These are phyloP conservation scores for Drosophila mimica DNA, from an alignment of 2,888 invertebrate genomes.

Conservation along the genomic window DNA sequence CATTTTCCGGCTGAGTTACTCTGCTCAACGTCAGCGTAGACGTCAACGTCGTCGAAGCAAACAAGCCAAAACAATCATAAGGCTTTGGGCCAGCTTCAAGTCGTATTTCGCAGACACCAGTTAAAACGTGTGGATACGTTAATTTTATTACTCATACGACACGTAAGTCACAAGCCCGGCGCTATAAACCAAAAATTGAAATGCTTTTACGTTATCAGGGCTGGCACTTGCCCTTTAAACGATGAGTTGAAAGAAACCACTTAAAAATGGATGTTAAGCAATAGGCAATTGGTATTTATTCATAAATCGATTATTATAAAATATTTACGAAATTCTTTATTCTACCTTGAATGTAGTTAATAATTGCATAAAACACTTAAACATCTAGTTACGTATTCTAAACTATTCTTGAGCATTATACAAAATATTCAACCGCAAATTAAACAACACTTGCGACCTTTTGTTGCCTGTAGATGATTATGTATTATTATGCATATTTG, in stretches of 20 bases:
- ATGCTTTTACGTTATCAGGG: conserved; percentile 45
- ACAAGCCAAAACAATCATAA: conserved; percentile 69
- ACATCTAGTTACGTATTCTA: conserved; percentile 1
- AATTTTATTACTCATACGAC: conserved; percentile 77
- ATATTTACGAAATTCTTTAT: neutral
- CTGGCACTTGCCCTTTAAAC: conserved; percentile 13
- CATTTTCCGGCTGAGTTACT: conserved; percentile 83
- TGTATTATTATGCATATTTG: conserved; percentile 67
- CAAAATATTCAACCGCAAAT: conserved; percentile 29
- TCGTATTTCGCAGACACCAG: conserved; percentile 58
- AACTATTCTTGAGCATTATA: conserved; percentile 26
- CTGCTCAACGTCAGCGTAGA: conserved; percentile 55
- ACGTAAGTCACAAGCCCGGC: conserved; percentile 31
- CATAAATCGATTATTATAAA: neutral
- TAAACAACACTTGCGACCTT: conserved; percentile 52
- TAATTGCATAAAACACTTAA: neutral
- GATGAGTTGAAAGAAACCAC: neutral
- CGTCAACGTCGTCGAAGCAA: conserved; percentile 53
- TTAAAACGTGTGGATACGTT: conserved; percentile 37
- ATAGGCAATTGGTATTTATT: neutral
- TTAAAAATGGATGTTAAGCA: neutral
- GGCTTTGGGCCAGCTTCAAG: conserved; percentile 56
- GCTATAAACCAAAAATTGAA: conserved; percentile 14
- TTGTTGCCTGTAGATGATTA: conserved; percentile 44
- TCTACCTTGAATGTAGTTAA: conserved; percentile 8